Evolutionary conservation across 2,888 invertebrate genomes (phyloP).

Genomic region (Rutpela maculata): DNA sequence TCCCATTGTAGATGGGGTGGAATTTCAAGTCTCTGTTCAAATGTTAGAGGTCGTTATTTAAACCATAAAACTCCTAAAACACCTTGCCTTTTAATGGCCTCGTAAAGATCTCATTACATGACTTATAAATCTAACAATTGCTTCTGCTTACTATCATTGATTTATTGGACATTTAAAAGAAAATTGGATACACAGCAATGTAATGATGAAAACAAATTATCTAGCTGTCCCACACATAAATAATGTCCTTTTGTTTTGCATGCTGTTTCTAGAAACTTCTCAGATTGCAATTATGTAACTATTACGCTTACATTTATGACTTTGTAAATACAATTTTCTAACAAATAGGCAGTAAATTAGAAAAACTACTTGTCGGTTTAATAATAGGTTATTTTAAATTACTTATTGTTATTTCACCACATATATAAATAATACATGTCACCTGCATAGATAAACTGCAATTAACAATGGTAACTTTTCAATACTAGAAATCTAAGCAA

Average conservation of each 20-base stretch:
- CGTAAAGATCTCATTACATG: constrained; percentile 67
- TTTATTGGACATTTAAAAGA: constrained; percentile 56
- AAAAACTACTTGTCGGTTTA: constrained; percentile 35
- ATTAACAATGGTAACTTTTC: background rate
- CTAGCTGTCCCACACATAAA: constrained; percentile 33
- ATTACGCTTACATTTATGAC: constrained; percentile 33
- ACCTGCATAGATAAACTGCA: constrained; percentile 5
- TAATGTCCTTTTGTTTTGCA: constrained; percentile 35
- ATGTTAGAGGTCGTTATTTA: constrained; percentile 37
- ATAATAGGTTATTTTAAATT: constrained; percentile 30
- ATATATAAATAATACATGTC: constrained; percentile 19
- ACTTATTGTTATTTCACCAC: constrained; percentile 36
- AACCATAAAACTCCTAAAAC: constrained; percentile 54
- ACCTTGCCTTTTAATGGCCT: constrained; percentile 65
- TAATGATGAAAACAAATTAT: constrained; percentile 38
- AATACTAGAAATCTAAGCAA: constrained; percentile 7
- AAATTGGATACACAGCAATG: constrained; percentile 35
- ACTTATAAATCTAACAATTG: constrained; percentile 65
- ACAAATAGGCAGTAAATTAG: constrained; percentile 35
- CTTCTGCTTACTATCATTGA: constrained; percentile 63
- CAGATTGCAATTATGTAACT: constrained; percentile 38
- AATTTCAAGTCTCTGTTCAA: constrained; percentile 35
- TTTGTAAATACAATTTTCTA: constrained; percentile 32
- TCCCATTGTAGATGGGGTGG: constrained; percentile 48
- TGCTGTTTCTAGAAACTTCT: constrained; percentile 31